Conservation (phyloP, 2,797 vertebrate species). For the Austrolebias charrua region DNA sequence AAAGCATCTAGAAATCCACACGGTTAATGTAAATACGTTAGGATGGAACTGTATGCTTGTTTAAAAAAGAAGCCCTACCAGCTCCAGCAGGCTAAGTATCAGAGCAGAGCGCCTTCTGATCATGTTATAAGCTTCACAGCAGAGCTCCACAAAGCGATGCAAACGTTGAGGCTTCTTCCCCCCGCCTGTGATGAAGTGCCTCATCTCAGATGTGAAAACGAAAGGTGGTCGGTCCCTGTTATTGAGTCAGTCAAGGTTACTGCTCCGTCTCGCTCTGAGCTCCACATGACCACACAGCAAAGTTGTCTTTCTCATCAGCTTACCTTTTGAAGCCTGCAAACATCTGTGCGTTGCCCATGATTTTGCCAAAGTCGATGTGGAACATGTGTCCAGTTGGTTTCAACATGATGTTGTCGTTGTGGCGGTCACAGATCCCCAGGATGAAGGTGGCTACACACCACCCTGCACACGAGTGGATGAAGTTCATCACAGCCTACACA, state of each 20-base stretch:
- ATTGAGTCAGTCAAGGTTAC: not conserved
- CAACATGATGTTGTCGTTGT: constrained; percentile 98
- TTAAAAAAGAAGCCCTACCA: constrained; percentile 75
- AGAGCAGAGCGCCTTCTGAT: constrained; percentile 82
- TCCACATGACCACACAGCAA: not conserved
- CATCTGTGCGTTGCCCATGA: constrained; percentile 94
- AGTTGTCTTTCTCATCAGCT: not conserved
- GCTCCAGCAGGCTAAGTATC: constrained; percentile 86
- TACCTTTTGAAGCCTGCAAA: constrained; percentile 89
- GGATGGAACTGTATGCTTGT: not conserved
- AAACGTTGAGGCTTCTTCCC: constrained; percentile 83
- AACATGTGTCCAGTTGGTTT: constrained; percentile 96
- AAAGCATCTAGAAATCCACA: constrained; percentile 81
- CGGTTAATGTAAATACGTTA: not conserved
- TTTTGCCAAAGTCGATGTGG: constrained; percentile 94
- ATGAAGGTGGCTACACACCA: constrained; percentile 96
- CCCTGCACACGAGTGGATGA: constrained; percentile 94
- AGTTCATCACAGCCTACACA: constrained; percentile 90
- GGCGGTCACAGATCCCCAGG: constrained; percentile 94
- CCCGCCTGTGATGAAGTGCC: constrained; percentile 89
- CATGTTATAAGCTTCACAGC: constrained; percentile 87
- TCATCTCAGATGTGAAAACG: constrained; percentile 93
- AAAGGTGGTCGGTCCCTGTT: constrained; percentile 88
- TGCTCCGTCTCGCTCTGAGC: not conserved
- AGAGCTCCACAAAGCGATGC: constrained; percentile 90